Evolutionary conservation across 2,797 vertebrate genomes (phyloP).

Genomic region (Hozukius guyotensis): DNA sequence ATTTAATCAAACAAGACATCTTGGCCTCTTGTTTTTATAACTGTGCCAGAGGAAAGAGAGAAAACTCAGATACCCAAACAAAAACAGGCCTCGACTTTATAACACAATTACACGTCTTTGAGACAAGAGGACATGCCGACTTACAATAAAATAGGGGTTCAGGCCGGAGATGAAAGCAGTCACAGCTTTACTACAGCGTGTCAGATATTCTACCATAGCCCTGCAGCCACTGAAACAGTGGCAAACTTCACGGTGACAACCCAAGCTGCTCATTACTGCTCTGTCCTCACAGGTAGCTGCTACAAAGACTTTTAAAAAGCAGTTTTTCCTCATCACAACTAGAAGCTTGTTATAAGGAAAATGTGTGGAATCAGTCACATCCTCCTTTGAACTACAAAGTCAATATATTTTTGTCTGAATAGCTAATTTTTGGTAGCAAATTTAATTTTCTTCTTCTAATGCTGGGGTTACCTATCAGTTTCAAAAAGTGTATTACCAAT

Average conservation of each 20-base stretch:
- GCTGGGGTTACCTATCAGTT: background rate
- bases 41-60: background rate
- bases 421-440: background rate
- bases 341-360: background rate
- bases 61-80: background rate
- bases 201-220: background rate
- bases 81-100: background rate
- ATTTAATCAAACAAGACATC: constrained; percentile 10
- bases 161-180: background rate
- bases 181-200: background rate
- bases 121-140: background rate
- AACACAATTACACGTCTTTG: background rate
- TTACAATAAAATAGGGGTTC: background rate
- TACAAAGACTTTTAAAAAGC: background rate
- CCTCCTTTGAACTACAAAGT: background rate
- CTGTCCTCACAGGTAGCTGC: background rate
- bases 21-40: background rate
- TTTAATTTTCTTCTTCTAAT: background rate
- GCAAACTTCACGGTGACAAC: background rate
- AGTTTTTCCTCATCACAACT: background rate
- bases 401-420: background rate
- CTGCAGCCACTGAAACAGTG: background rate
- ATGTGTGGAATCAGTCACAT: background rate
- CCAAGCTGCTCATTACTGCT: background rate
- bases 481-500: background rate